These are phyloP conservation scores for Leucania comma DNA, from an alignment of 2,888 invertebrate genomes.

Conservation along the genomic window DNA sequence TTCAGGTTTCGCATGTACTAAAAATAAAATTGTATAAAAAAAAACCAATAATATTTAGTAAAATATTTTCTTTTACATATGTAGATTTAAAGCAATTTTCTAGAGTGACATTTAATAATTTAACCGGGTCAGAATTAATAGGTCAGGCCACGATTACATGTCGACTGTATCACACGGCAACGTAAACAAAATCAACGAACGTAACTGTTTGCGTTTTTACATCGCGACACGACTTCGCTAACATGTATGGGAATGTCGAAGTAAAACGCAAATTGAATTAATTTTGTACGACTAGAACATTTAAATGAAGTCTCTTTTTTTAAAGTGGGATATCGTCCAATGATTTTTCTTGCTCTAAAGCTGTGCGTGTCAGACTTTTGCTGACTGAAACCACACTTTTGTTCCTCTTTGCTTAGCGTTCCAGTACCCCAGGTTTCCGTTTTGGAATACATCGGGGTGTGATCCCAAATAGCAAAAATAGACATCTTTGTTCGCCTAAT, in stretches of 20 bases:
- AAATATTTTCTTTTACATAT: conserved; percentile 27
- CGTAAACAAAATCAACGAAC: conserved; percentile 64
- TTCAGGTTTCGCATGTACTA: too few relatives aligned
- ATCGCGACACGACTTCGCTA: conserved; percentile 33
- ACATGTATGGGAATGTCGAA: conserved; percentile 17
- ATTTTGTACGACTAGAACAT: not conserved
- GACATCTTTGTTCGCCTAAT: too few relatives aligned
- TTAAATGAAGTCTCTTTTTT: too few relatives aligned
- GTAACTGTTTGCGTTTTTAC: conserved; percentile 32
- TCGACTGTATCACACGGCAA: conserved; percentile 60
- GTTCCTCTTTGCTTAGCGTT: too few relatives aligned
- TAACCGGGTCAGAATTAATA: conserved; percentile 74
- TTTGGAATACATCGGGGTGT: too few relatives aligned
- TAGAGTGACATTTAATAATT: conserved; percentile 73
- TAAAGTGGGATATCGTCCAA: too few relatives aligned
- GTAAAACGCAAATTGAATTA: conserved; percentile 20
- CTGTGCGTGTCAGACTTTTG: too few relatives aligned
- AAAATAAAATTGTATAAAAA: too few relatives aligned
- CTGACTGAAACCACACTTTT: too few relatives aligned
- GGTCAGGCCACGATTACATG: conserved; percentile 71
- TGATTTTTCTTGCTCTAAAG: too few relatives aligned
- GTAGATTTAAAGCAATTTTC: conserved; percentile 66
- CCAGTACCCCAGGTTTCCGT: too few relatives aligned
- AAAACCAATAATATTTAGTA: not conserved
- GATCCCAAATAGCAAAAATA: too few relatives aligned